Percentiles rank a stretch among this genome's conserved stretches.
Evolutionary conservation across 2,888 invertebrate species (phyloP).

Genomic region (Orthosia incerta): DNA sequence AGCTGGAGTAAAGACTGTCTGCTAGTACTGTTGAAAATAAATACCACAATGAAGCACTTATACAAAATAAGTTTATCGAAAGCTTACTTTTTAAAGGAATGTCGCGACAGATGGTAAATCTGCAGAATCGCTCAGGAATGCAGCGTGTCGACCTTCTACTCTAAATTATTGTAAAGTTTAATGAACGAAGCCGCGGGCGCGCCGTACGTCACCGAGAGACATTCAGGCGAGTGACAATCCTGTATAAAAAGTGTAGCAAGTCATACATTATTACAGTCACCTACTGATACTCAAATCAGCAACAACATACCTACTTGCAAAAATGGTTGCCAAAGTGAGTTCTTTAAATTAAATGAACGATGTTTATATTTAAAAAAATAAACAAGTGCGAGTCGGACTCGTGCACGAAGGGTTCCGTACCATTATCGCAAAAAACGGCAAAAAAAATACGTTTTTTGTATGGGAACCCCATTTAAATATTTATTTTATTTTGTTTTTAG

Average conservation of each 20-base stretch:
- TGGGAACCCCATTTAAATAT: too few relatives aligned
- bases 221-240: constrained; percentile 68
- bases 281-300: constrained; percentile 74
- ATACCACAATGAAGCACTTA: too few relatives aligned
- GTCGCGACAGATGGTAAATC: neutral
- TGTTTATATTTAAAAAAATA: constrained; percentile 74
- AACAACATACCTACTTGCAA: constrained; percentile 67
- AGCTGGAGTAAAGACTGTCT: neutral
- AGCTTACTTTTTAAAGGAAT: too few relatives aligned
- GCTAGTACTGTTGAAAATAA: too few relatives aligned
- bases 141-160: constrained; percentile 57
- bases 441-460: too few relatives aligned
- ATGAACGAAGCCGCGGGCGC: constrained; percentile 22
- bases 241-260: constrained; percentile 82
- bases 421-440: too few relatives aligned
- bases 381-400: too few relatives aligned
- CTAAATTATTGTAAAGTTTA: too few relatives aligned
- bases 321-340: constrained; percentile 84
- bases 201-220: constrained; percentile 32
- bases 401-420: too few relatives aligned
- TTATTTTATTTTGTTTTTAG: too few relatives aligned
- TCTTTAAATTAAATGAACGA: neutral
- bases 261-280: constrained; percentile 76
- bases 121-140: neutral
- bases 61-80: too few relatives aligned